Evolutionary conservation across 2,113 vertebrate species (phyloP).

Genomic region (Apus apus): DNA sequence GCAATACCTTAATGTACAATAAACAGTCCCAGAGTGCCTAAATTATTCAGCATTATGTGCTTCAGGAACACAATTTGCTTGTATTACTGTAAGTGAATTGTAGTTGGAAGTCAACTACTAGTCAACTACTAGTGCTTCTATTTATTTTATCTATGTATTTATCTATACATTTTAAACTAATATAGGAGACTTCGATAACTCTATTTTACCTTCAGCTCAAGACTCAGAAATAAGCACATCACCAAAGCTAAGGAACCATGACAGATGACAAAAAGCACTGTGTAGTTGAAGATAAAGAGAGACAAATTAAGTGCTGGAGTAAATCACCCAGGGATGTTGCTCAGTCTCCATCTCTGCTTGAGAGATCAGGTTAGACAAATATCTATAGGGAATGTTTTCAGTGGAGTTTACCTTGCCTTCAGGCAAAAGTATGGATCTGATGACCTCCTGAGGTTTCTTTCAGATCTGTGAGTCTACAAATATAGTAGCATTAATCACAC

Average conservation of each 20-base stretch:
- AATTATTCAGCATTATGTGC: constrained; percentile 22
- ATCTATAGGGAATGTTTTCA: neutral
- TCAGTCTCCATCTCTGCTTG: neutral
- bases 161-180: neutral
- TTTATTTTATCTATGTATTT: neutral
- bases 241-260: neutral
- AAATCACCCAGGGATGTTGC: neutral
- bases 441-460: neutral
- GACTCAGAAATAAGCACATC: neutral
- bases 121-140: too few relatives aligned
- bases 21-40: neutral
- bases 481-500: neutral
- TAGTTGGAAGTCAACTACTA: neutral
- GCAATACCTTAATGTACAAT: neutral
- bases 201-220: neutral
- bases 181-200: neutral
- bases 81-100: neutral
- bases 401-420: neutral
- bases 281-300: neutral
- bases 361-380: neutral
- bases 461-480: neutral
- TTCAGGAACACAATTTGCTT: constrained; percentile 10
- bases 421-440: neutral
- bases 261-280: neutral
- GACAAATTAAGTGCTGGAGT: neutral